Evolutionary conservation across 2,888 invertebrate genomes (phyloP).

Genomic region (Chymomyza procnemis): DNA sequence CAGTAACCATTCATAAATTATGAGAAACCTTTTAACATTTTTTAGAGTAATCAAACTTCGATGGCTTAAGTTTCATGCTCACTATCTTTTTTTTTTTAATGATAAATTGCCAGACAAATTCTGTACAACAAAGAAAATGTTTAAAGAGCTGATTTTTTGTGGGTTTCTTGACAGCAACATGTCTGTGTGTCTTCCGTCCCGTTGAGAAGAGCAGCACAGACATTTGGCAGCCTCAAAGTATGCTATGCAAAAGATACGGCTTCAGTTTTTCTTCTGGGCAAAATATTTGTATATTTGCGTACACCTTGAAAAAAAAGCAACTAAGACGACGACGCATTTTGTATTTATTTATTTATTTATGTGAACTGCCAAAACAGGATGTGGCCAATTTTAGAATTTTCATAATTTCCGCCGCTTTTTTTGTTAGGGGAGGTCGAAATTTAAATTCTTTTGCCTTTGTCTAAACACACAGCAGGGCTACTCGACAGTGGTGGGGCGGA

Average conservation of each 20-base stretch:
- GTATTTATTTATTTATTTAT: not conserved
- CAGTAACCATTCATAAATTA: no score
- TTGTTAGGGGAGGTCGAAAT: not conserved
- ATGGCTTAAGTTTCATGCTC: not conserved
- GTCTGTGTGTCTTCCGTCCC: not conserved
- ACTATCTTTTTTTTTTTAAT: slow-evolving; percentile 17
- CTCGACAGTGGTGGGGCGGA: not conserved
- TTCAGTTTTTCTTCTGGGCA: slow-evolving; percentile 3
- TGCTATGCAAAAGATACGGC: slow-evolving; percentile 51
- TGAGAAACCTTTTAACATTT: no score
- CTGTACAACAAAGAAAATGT: slow-evolving; percentile 16
- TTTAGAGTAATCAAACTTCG: not conserved
- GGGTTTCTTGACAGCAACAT: not conserved
- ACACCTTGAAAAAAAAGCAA: not conserved
- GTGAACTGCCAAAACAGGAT: slow-evolving; percentile 44
- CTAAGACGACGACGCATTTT: slow-evolving; percentile 9
- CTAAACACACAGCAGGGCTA: slow-evolving; percentile 15
- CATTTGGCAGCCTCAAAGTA: slow-evolving; percentile 58
- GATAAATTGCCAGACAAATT: slow-evolving; percentile 27
- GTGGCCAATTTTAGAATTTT: slow-evolving; percentile 64
- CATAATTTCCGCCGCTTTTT: slow-evolving; percentile 61
- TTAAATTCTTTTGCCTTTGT: slow-evolving; percentile 19
- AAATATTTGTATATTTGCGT: not conserved
- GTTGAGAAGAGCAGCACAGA: not conserved
- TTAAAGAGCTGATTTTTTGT: slow-evolving; percentile 5